phyloP scores from a whole-genome alignment of 2,113 vertebrate species.

The Taurulus bubalis region DNA sequence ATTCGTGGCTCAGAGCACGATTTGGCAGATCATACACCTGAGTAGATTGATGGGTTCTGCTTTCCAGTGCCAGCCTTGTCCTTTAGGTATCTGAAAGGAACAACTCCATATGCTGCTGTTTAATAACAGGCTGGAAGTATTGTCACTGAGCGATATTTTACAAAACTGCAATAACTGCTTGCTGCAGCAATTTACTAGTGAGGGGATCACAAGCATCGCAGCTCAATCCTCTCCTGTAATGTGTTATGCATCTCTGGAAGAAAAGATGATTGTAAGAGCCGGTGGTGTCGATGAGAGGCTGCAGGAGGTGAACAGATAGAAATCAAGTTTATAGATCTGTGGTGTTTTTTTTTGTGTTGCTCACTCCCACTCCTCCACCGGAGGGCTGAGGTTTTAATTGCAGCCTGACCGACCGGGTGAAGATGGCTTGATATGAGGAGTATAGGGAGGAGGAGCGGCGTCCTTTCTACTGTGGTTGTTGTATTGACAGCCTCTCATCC shows the following conservation, averaged over 20 bases:
- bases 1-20: not conserved
- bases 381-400: conserved; percentile 77
- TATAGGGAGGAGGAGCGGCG: conserved; percentile 41
- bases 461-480: conserved; percentile 77
- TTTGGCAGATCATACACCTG: not conserved
- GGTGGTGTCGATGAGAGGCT: conserved; percentile 68
- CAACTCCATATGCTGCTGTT: not conserved
- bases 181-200: conserved; percentile 59
- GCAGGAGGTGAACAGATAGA: conserved; percentile 70
- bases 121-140: not conserved
- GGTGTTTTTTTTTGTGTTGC: conserved; percentile 50
- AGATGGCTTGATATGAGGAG: conserved; percentile 71
- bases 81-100: not conserved
- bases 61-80: not conserved
- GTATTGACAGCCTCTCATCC: conserved; percentile 79
- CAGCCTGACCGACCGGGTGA: conserved; percentile 66
- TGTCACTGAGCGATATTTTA: conserved; percentile 5
- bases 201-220: conserved; percentile 43
- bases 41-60: not conserved
- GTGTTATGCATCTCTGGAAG: conserved; percentile 50
- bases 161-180: not conserved
- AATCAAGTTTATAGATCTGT: conserved; percentile 83
- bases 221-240: conserved; percentile 58
- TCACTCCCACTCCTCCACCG: conserved; percentile 40
- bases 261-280: conserved; percentile 69